Base-by-base conservation (phyloP, 2,797 vertebrate genomes). In the Apodemus agrarius region DNA sequence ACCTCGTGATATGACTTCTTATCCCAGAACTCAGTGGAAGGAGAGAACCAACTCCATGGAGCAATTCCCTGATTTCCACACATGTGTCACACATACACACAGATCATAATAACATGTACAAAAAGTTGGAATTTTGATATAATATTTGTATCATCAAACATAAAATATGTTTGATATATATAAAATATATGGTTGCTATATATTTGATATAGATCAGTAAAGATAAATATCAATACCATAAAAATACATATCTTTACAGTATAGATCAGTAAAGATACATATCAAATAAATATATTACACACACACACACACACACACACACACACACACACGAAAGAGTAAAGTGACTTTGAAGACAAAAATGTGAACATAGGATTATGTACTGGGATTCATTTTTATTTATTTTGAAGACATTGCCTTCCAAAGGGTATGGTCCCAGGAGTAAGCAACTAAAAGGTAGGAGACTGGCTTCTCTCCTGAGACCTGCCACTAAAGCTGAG, bases 371-470 rank as follows among this genome's bases (percentile, higher is more conserved):
- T 3, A 31, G 29, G 63, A 54, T 86, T 34, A 54, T 76, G 80
- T 92, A 21, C 49, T 12, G 76, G 67, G 54, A 65, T 76, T 96
- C 90, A 22, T 17, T 80, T 93, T 92, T 91, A 31, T 92, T 92
- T 89, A 31, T 83, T 21, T 82, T 83, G 52, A 21, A 79, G 2
- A 88, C 4, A 83, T 5, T 75, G 31, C 0, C 40, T 83, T 74
- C 57, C 40, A 85, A 61, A 72, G 4, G 21, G 2, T 49, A 79
- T 46, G 8, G 17, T 49, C 29, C 6, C 61, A 43, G 22, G 26
- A 37, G 52, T 0, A 79, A 24, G 9, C 1, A 40, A 12, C 54
- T 16, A 61, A 67, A 37, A 91, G 31, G 11, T 37, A 89, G 34
- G 3, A 80, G 49, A 24, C 4, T 75, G 61, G 22, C n/a, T 69